Evolutionary conservation across 2,797 vertebrate genomes (phyloP).

Genomic region (Pseudopleuronectes americanus): DNA sequence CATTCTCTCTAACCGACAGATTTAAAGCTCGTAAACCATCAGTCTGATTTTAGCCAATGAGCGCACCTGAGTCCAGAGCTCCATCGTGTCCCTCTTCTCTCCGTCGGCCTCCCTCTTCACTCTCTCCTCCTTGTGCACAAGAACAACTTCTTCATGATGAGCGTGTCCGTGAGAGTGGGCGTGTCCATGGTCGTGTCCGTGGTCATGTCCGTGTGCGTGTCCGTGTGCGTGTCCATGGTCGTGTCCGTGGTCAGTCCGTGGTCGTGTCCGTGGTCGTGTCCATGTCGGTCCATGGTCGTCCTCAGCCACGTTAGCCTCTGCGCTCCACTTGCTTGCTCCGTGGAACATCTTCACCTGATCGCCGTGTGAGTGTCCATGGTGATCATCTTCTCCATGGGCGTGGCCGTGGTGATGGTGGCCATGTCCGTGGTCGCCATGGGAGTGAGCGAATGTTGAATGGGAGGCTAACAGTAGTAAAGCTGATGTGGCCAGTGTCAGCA

Average conservation of each 20-base stretch:
- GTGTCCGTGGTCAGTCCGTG: conserved; percentile 33
- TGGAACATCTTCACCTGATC: conserved; percentile 81
- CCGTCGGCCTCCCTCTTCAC: conserved; percentile 10
- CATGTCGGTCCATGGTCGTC: conserved; percentile 43
- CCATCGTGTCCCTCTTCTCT: conserved; percentile 81
- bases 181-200: conserved; percentile 40
- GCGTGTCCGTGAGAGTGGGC: not conserved
- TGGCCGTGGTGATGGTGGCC: conserved; percentile 59
- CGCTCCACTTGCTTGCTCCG: conserved; percentile 86
- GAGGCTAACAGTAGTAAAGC: conserved; percentile 60
- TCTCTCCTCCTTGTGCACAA: conserved; percentile 36
- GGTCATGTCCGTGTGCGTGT: not conserved
- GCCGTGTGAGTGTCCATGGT: conserved; percentile 68
- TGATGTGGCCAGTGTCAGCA: conserved; percentile 67
- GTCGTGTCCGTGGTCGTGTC: not conserved
- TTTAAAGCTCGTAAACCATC: not conserved
- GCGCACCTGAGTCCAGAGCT: conserved; percentile 90
- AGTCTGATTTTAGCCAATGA: not conserved
- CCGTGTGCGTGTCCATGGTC: not conserved
- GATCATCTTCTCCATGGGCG: conserved; percentile 70
- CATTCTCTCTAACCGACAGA: too few species aligned
- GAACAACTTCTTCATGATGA: conserved; percentile 51
- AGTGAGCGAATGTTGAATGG: conserved; percentile 62
- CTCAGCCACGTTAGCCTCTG: conserved; percentile 78
- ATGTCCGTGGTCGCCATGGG: conserved; percentile 74